phyloP scores from a whole-genome alignment of 2,797 vertebrate genomes.

The Sebastes oblongus region DNA sequence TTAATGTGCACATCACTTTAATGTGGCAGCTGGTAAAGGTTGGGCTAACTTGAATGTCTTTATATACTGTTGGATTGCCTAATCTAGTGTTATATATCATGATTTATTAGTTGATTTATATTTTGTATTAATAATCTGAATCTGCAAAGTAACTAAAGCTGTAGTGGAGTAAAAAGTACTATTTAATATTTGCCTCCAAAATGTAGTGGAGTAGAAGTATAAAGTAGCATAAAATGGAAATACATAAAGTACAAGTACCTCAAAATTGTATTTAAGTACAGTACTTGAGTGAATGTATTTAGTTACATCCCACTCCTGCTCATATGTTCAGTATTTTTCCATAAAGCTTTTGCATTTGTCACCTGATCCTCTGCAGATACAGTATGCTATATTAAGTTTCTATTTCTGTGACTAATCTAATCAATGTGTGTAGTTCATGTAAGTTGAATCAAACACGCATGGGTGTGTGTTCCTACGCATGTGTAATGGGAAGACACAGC shows the following conservation, averaged over 20 bases:
- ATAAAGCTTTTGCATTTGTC: background rate
- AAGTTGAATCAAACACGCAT: constrained; percentile 25
- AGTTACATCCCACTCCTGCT: background rate
- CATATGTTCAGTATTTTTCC: background rate
- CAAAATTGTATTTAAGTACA: too few relatives aligned
- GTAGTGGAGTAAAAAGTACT: too few relatives aligned
- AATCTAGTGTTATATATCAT: background rate
- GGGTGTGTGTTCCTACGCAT: constrained; percentile 46
- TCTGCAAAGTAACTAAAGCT: background rate
- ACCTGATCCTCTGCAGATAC: background rate
- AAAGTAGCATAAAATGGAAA: background rate
- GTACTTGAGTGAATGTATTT: background rate
- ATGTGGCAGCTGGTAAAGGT: background rate
- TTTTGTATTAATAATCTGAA: background rate
- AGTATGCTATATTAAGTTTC: background rate
- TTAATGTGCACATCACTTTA: background rate
- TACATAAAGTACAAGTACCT: background rate
- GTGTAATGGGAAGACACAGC: constrained; percentile 72
- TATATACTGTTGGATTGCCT: background rate
- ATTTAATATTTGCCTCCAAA: background rate
- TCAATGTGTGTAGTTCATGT: constrained; percentile 36
- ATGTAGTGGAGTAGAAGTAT: background rate
- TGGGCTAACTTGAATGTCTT: background rate
- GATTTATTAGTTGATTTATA: background rate
- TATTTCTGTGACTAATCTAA: constrained; percentile 2